These are phyloP conservation scores for Bradypodion pumilum DNA, from an alignment of 2,797 vertebrate species.

Conservation along the genomic window DNA sequence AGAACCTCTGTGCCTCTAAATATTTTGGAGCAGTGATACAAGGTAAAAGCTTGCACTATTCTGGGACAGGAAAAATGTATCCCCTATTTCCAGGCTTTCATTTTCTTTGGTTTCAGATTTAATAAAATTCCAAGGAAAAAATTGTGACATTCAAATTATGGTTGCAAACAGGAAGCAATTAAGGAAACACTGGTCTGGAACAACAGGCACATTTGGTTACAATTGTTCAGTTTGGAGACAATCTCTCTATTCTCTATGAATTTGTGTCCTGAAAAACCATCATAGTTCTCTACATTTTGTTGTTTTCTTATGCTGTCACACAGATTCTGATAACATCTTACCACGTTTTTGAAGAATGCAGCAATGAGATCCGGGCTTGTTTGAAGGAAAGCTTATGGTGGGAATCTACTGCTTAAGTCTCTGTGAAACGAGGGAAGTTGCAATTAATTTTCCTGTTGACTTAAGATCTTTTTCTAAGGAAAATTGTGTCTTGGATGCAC, in stretches of 20 bases:
- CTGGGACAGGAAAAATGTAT: not conserved
- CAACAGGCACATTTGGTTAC: not conserved
- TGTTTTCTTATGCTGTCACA: not conserved
- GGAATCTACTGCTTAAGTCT: not conserved
- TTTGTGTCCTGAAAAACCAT: no score
- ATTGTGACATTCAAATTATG: not conserved
- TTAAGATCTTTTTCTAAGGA: not conserved
- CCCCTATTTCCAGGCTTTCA: not conserved
- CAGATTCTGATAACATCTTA: not conserved
- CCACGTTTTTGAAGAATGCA: not conserved
- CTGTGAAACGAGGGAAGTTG: not conserved
- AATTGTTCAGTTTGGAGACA: not conserved
- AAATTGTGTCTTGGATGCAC: not conserved
- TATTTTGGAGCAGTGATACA: not conserved
- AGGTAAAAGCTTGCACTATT: not conserved
- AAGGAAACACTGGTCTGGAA: not conserved
- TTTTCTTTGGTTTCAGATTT: not conserved
- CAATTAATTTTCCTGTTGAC: not conserved
- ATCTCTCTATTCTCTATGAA: not conserved
- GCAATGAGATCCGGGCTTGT: not conserved
- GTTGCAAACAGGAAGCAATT: not conserved
- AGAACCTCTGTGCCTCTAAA: no score
- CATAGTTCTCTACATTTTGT: not conserved
- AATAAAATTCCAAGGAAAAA: not conserved
- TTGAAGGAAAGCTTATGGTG: not conserved